These are phyloP conservation scores for Plectrocnemia conspersa DNA, from an alignment of 1,140 invertebrate genomes.

Conservation along the genomic window DNA sequence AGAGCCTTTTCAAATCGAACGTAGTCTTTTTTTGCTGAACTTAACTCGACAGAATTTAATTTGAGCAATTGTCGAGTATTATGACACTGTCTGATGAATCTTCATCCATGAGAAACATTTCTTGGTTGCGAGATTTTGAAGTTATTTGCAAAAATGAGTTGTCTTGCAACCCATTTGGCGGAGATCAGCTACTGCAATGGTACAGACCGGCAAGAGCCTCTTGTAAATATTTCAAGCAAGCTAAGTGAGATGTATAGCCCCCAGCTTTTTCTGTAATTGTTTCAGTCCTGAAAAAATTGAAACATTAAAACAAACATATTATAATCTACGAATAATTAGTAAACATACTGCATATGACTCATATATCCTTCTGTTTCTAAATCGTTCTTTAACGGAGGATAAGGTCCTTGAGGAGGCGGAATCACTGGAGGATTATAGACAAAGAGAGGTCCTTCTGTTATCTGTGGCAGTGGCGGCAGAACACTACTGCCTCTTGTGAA, in stretches of 20 bases:
- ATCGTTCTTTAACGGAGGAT: slow-evolving; percentile 60
- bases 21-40: no score
- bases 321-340: background rate
- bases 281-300: slow-evolving; percentile 51
- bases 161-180: slow-evolving; percentile 10
- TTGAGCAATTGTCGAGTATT: slow-evolving; percentile 6
- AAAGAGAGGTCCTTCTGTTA: slow-evolving; percentile 67
- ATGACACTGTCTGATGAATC: slow-evolving; percentile 20
- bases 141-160: slow-evolving; percentile 2
- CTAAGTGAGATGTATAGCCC: slow-evolving; percentile 76
- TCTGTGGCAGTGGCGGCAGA: slow-evolving; percentile 62
- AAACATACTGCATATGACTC: slow-evolving; percentile 59
- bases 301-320: slow-evolving; percentile 13
- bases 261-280: slow-evolving; percentile 75
- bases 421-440: slow-evolving; percentile 59
- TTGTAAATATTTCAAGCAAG: slow-evolving; percentile 83
- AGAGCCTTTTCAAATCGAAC: no score
- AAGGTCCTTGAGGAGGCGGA: slow-evolving; percentile 63
- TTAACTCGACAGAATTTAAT: no score
- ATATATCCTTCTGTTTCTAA: slow-evolving; percentile 69
- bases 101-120: slow-evolving; percentile 14
- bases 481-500: slow-evolving; percentile 53
- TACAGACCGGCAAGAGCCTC: slow-evolving; percentile 85
- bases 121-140: slow-evolving; percentile 4
- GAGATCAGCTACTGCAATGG: slow-evolving; percentile 51